Base-by-base conservation (phyloP, 2,888 invertebrate species). In the Danaus chrysippus region DNA sequence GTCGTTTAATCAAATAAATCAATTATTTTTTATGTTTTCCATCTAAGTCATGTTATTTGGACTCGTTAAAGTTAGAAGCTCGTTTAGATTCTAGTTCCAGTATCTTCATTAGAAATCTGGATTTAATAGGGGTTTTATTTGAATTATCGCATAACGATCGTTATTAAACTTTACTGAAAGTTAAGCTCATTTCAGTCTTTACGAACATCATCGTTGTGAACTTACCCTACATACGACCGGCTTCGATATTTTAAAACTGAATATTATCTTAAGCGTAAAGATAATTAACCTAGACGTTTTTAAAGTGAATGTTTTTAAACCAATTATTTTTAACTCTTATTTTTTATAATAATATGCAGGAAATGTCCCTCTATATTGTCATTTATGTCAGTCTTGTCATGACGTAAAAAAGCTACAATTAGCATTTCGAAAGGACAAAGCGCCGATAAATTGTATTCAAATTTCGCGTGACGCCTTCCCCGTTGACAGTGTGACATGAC, bases 391-490 rank as follows among this genome's bases (percentile, higher is more conserved):
- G 61, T 56, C 63, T 65, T 64, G 63, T 60, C 64, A 64, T 64
- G 61, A 61, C 65, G 66, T 64, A 73, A 68, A 72, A 70, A 69
- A 61, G 64, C 66, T 70, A 68, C 68, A 71, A 71, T 74, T 70
- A 71, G 69, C 72, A 74, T 72, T 71, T 71, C 56, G 65, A 73
- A 73, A 70, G 73, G 71, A 71, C 72, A 70, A 67, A 70, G 69
- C 73, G 70, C 70, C 74, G 74, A 77, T 79, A 78, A 85, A 85
- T 81, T 79, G 75, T 77, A 83, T 85, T 84, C 76, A 79, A 83
- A 84, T 84, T 81, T 83, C 70, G 82, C 84, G 82, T 86, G 85
- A 76, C 81, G 73, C 71, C 75, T 72, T 75, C 76, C 68, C 70
- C 75, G 80, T 78, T 77, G 81, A 82, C 83, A 79, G 73, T 71